phyloP scores from a whole-genome alignment of 2,888 invertebrate genomes.

The Harpalus rubripes region DNA sequence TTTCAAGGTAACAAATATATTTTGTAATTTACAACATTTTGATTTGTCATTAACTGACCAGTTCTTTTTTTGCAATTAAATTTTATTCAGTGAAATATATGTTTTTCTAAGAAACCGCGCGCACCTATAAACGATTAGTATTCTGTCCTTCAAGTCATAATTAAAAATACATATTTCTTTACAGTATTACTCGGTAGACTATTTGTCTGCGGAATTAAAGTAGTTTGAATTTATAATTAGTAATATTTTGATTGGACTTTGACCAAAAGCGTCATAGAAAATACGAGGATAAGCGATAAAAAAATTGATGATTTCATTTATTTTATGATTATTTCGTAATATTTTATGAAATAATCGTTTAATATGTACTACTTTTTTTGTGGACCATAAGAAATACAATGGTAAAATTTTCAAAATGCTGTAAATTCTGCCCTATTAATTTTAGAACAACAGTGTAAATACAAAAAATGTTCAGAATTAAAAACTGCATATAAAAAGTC shows the following conservation, averaged over 20 bases:
- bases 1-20: not conserved
- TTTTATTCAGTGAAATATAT: not conserved
- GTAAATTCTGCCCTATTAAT: too few relatives aligned
- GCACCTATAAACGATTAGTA: not conserved
- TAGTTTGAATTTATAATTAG: conserved; percentile 22
- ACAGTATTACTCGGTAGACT: not conserved
- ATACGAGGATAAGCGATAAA: conserved; percentile 40
- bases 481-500: too few relatives aligned
- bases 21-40: not conserved
- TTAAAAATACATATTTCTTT: conserved; percentile 23
- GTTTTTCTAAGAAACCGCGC: not conserved
- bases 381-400: too few relatives aligned
- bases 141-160: conserved; percentile 1
- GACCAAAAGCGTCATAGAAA: conserved; percentile 14
- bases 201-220: not conserved
- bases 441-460: too few relatives aligned
- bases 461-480: too few relatives aligned
- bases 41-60: not conserved
- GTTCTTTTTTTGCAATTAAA: not conserved
- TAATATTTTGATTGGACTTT: conserved; percentile 31
- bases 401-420: too few relatives aligned
- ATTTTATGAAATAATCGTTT: not conserved
- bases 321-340: conserved; percentile 1
- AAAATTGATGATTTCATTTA: not conserved
- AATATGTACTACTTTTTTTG: too few relatives aligned